Evolutionary conservation across 2,888 invertebrate genomes (phyloP).

Genomic region (Thymelicus lineola): DNA sequence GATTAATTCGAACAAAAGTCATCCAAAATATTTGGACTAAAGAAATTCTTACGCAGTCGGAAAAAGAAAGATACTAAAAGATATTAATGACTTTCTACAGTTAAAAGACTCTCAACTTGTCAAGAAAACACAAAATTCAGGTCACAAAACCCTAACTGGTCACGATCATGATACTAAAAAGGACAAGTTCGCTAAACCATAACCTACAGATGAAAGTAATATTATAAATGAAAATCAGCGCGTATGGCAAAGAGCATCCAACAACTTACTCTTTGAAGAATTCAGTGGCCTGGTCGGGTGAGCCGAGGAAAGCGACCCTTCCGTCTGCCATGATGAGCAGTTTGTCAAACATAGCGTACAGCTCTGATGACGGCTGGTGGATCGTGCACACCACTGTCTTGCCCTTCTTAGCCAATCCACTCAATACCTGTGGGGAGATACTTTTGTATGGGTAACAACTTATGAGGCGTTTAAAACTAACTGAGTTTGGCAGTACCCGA

Average conservation of each 20-base stretch:
- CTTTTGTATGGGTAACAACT: not conserved
- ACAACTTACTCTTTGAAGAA: slow-evolving; percentile 91
- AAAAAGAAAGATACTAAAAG: too few relatives aligned
- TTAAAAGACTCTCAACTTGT: too few relatives aligned
- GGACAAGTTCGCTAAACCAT: not conserved
- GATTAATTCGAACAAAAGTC: too few relatives aligned
- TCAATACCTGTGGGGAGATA: slow-evolving; percentile 80
- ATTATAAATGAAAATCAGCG: not conserved
- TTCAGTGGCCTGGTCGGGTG: slow-evolving; percentile 89
- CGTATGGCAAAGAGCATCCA: not conserved
- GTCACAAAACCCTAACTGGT: too few relatives aligned
- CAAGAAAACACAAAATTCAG: too few relatives aligned
- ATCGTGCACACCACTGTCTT: slow-evolving; percentile 97
- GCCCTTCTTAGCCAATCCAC: slow-evolving; percentile 90
- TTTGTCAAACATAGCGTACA: slow-evolving; percentile 95
- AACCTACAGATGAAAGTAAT: not conserved
- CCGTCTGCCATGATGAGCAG: slow-evolving; percentile 96
- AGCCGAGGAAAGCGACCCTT: slow-evolving; percentile 94
- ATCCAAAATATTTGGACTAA: too few relatives aligned
- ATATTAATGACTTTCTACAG: too few relatives aligned
- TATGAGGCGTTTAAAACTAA: too few relatives aligned
- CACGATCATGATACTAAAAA: too few relatives aligned
- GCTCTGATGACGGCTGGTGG: slow-evolving; percentile 97
- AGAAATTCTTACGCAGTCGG: too few relatives aligned
- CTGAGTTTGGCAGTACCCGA: too few relatives aligned